Evolutionary conservation across 2,888 invertebrate genomes (phyloP), one percentile per base, ranked within the genome.

Genomic region (Tiliacea citrago): DNA sequence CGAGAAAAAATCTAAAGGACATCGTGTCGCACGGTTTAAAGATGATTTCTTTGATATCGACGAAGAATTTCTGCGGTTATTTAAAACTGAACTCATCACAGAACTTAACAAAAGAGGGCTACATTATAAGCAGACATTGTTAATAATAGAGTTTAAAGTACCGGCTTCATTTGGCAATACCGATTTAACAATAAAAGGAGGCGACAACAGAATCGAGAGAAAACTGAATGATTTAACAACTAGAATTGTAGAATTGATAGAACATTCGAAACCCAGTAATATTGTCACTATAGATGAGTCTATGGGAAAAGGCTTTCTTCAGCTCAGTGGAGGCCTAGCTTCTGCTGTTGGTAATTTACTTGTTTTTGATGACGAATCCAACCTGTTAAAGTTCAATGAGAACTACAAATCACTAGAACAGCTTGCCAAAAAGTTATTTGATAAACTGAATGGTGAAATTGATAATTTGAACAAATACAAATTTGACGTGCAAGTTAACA

Each of bases 301-400:
- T 68, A 16, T 75, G 29, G 73, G 45, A 8, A 49, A 61, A 21
- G 73, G 70, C 1, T 57, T 75, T 51, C 60, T 83, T 13, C 57
- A 60, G n/a, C 42, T 68, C 18, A 75, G 35, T 21, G 77, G 78
- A 1, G 81, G 81, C 2, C 61, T 84, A 9, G 83, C 74, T 21
- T 68, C 77, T n/a, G 81, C 71, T 45, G 73, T 83, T 21, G 83
- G 83, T 81, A 83, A 83, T 35, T 39, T 83, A 42, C 45, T 83
- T 9, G 60, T 75, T 42, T 42, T 45, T 6, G 71, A 82, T 49
- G 39, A 47, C 0, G 3, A 3, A 16, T 12, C 39, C 3, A 55
- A 65, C 16, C 39, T 75, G 8, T 13, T 82, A 1, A 82, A 73
- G 45, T 77, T 82, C 24, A 61, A 70, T 45, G 45, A 51, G 16